These are phyloP conservation scores for Bombus ignitus DNA, from an alignment of 1,140 invertebrate genomes.

Conservation along the genomic window DNA sequence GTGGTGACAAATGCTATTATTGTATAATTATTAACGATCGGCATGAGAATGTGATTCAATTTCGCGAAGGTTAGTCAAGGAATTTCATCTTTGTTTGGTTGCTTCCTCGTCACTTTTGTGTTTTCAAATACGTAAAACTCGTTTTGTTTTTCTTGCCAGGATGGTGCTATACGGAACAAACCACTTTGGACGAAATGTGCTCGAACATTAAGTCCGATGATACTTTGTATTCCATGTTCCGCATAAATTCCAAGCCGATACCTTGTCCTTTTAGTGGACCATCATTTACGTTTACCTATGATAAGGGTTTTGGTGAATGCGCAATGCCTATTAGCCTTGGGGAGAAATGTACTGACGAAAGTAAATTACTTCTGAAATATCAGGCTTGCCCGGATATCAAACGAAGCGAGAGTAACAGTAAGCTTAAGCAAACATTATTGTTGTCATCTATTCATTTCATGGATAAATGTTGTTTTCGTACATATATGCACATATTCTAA, in stretches of 20 bases:
- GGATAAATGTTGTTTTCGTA: background rate
- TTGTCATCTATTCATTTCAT: background rate
- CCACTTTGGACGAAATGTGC: slow-evolving; percentile 84
- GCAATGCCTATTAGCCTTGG: slow-evolving; percentile 84
- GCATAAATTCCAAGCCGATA: slow-evolving; percentile 86
- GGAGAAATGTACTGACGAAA: slow-evolving; percentile 86
- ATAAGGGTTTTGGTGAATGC: slow-evolving; percentile 86
- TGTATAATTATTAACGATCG: slow-evolving; percentile 86
- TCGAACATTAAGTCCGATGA: slow-evolving; percentile 88
- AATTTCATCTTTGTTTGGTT: background rate
- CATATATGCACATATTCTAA: background rate
- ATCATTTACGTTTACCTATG: slow-evolving; percentile 92
- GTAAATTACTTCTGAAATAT: slow-evolving; percentile 85
- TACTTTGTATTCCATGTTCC: slow-evolving; percentile 88
- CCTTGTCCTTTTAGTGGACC: slow-evolving; percentile 88
- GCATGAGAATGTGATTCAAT: slow-evolving; percentile 87
- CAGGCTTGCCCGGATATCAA: slow-evolving; percentile 86
- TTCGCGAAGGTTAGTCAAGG: slow-evolving; percentile 85
- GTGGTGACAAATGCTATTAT: slow-evolving; percentile 83
- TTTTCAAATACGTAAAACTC: background rate
- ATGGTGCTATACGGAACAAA: slow-evolving; percentile 81
- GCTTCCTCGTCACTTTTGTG: background rate
- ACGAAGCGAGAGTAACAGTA: slow-evolving; percentile 83
- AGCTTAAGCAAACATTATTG: slow-evolving; percentile 47
- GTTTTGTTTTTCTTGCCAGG: slow-evolving; percentile 77